Evolutionary conservation across 1,140 invertebrate genomes (phyloP).

Genomic region (Zaprionus kolodkinae): DNA sequence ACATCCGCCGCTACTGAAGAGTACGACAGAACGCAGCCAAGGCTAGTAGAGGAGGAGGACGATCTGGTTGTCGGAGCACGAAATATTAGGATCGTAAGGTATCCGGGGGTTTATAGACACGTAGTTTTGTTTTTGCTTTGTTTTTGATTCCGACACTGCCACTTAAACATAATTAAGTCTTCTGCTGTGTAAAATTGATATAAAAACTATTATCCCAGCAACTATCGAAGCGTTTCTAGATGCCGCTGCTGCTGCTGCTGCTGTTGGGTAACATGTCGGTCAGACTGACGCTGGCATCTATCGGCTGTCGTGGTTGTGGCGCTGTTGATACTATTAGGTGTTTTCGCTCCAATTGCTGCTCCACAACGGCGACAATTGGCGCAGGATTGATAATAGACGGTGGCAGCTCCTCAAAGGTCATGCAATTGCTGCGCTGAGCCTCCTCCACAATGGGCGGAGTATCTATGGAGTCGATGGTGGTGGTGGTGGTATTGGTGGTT

Average conservation of each 20-base stretch:
- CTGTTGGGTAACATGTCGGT: conserved; percentile 16
- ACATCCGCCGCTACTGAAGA: background rate
- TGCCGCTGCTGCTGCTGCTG: conserved; percentile 4
- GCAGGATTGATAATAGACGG: conserved; percentile 70
- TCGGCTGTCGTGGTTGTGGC: conserved; percentile 65
- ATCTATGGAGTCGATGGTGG: conserved; percentile 62
- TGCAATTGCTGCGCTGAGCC: conserved; percentile 56
- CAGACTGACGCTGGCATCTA: conserved; percentile 35
- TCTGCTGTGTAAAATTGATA: conserved; percentile 82
- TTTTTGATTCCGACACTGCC: conserved; percentile 49
- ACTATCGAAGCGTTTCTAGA: background rate
- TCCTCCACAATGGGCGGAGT: conserved; percentile 76
- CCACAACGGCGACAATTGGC: conserved; percentile 69
- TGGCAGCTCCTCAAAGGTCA: conserved; percentile 69
- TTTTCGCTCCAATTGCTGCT: conserved; percentile 38
- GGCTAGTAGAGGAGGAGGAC: background rate
- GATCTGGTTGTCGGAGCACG: background rate
- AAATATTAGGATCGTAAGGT: background rate
- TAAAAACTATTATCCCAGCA: conserved; percentile 57
- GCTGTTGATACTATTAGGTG: conserved; percentile 6
- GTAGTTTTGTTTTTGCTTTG: conserved; percentile 23
- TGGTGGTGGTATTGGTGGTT: conserved; percentile 9
- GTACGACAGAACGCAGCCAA: background rate
- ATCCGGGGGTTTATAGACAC: conserved; percentile 6
- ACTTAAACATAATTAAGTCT: conserved; percentile 78